Evolutionary conservation across 2,797 vertebrate genomes (phyloP), one percentile per base, ranked within the genome.

Genomic region (Tapera naevia): DNA sequence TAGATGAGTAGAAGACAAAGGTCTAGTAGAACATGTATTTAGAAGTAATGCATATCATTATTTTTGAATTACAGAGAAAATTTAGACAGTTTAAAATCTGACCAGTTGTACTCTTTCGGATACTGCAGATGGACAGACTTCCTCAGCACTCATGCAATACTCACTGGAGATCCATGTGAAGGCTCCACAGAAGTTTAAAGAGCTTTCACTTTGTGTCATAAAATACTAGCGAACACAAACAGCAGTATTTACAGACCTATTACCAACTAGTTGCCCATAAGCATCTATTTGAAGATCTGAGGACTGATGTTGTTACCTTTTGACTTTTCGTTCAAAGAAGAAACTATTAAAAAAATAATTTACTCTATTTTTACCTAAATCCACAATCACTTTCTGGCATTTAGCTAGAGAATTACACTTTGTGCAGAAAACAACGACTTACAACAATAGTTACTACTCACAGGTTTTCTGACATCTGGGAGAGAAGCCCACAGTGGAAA

Each of bases 401-500:
- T 88, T 69, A 89, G 18, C 37, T 67, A 51, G 18, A 69, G 14
- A 88, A 32, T 18, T 28, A 71, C 7, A 2, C 13, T 53, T 57
- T 69, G 22, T 21, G n/a, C 17, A 72, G 62, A 80, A 74, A 32
- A 65, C 2, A 22, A 10, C 1, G 6, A 72, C 41, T 71, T 83
- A 27, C 5, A 80, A 37, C 3, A 76, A n/a, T 39, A 53, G 21
- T 45, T 93, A 97, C 99, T 98, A 97, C 99, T 98, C 94, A 99
- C 99, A 84, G 96, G 95, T 80, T 99, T 99, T 86, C 99, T 98
- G 88, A 99, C 99, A 1, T 99, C 99, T 0, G 99, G 99, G 82
- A 99, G 97, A 27, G 99, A 99, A 75, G 98, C 95, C 99, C 99
- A 99, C 91, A 99, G 96, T 5, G 98, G 98, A 80, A 99, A 98